A percentile compares a stretch with the other conserved stretches of the same genome.
phyloP scores from a whole-genome alignment of 2,888 invertebrate genomes.

The Coronaproctus castanopsis region DNA sequence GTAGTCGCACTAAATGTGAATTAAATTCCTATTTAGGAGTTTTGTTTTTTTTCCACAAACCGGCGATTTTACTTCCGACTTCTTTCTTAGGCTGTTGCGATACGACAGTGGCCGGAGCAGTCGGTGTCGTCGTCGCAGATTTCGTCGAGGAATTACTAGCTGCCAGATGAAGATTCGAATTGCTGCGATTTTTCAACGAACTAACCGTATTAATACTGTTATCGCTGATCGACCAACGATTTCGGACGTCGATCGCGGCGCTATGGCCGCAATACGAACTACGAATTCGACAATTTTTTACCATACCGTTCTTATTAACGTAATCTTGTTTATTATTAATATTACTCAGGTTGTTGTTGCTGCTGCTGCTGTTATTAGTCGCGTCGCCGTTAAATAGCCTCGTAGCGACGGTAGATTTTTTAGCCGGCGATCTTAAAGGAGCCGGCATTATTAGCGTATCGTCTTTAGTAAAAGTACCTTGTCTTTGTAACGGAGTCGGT shows the following conservation, averaged over 20 bases:
- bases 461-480: conserved; percentile 83
- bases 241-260: conserved; percentile 26
- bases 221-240: conserved; percentile 27
- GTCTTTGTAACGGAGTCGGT: conserved; percentile 41
- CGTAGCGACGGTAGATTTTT: conserved; percentile 14
- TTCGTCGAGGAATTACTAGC: too few species aligned
- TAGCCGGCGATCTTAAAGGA: conserved; percentile 17
- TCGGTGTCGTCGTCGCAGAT: neutral
- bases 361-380: conserved; percentile 24
- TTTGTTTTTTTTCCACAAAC: neutral
- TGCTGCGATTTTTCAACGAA: conserved; percentile 40
- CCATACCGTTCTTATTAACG: too few species aligned
- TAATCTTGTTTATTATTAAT: too few species aligned
- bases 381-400: conserved; percentile 12
- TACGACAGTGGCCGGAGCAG: neutral
- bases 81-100: neutral
- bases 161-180: conserved; percentile 29
- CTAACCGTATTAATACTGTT: conserved; percentile 28
- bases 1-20: too few species aligned
- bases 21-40: too few species aligned
- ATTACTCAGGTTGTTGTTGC: conserved; percentile 24
- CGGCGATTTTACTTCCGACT: neutral
- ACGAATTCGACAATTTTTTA: neutral
- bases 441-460: conserved; percentile 31
- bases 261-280: conserved; percentile 22